A percentile compares a stretch with the other conserved stretches of the same genome.
Conservation (phyloP, 2,888 invertebrate genomes). For the Drosophila quasianomalipes region DNA sequence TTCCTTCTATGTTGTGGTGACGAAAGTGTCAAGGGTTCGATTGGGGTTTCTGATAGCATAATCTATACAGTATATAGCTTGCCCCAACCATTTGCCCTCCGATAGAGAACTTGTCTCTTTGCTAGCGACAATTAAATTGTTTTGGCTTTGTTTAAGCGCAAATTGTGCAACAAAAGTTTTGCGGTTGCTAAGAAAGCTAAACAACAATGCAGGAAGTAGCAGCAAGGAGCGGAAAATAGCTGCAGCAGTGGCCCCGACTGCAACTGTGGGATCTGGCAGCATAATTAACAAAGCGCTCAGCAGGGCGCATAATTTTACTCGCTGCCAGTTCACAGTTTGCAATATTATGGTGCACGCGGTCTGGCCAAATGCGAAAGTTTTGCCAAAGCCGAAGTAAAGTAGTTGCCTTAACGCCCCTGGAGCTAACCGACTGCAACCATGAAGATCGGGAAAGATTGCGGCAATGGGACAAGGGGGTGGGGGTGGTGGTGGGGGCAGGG, state of each 20-base stretch:
- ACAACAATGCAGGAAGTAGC: conserved; percentile 49
- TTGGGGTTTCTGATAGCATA: conserved; percentile 32
- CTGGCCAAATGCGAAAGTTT: conserved; percentile 63
- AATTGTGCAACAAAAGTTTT: conserved; percentile 78
- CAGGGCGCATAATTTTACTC: conserved; percentile 73
- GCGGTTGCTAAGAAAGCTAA: conserved; percentile 61
- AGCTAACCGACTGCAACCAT: conserved; percentile 51
- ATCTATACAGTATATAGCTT: conserved; percentile 31
- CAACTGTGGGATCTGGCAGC: conserved; percentile 43
- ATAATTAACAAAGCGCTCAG: conserved; percentile 78
- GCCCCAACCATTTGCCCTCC: conserved; percentile 3
- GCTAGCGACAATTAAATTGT: conserved; percentile 75
- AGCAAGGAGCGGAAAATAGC: conserved; percentile 16
- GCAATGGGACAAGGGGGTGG: not conserved
- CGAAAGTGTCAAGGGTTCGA: conserved; percentile 41
- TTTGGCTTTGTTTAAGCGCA: conserved; percentile 76
- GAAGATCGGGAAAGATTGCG: conserved; percentile 45
- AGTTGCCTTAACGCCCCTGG: conserved; percentile 70
- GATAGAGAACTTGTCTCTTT: conserved; percentile 35
- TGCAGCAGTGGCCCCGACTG: conserved; percentile 3
- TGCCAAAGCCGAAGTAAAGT: conserved; percentile 71
- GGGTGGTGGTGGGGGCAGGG: not conserved
- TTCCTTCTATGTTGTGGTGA: conserved; percentile 10
- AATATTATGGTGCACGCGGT: conserved; percentile 51
- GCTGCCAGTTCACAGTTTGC: conserved; percentile 54